Base-by-base conservation (phyloP, 1,140 invertebrate genomes). In the Aethina tumida region DNA sequence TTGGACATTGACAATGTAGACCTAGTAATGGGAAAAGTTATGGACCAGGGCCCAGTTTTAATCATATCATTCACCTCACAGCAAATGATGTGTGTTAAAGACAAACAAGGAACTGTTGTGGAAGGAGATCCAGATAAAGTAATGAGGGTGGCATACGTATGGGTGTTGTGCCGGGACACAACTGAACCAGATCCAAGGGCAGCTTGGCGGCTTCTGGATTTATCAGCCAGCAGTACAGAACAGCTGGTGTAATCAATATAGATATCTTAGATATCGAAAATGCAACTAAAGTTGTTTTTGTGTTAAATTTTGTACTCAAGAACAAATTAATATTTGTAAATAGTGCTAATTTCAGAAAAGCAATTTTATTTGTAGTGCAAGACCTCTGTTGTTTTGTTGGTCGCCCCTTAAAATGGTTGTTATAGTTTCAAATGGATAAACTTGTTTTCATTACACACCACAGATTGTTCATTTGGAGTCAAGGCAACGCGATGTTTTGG, bases 11-110 rank as follows among this genome's bases (percentile, higher is more conserved):
- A 90, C 56, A 86, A 96, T 63, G 82, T 99, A 8, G 96, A 99
- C 65, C 63, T 99, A 40, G 77, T 85, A 3, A 93, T 96, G 79
- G 96, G 93, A 1, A 96, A 98, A 69, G 87, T 99, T 47, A 97
- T 98, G 89, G 95, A 99, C 33, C 94, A 99, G 62, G 97, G 97
- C 0, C 97, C 97, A 5, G 92, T 99, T 4, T 64, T 99, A 24
- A 83, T 98, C 3, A 86, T 99, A 32, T 89, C 78, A 41, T 99
- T 99, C 68, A 84, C 86, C 54, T 82, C 91, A 0, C 97, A 99
- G 55, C 92, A 99, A 67, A 94, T 98, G 25, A 82, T 93, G 76
- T 93, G 84, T 51, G 78, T 98, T 1, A 74, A 79, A 47, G 89
- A 99, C 64, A 53, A 56, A 0, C 79, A 80, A 41, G 83, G 84